Evolutionary conservation across 2,888 invertebrate species (phyloP), one percentile per base, ranked within the genome.

Genomic region (Latheticus oryzae): DNA sequence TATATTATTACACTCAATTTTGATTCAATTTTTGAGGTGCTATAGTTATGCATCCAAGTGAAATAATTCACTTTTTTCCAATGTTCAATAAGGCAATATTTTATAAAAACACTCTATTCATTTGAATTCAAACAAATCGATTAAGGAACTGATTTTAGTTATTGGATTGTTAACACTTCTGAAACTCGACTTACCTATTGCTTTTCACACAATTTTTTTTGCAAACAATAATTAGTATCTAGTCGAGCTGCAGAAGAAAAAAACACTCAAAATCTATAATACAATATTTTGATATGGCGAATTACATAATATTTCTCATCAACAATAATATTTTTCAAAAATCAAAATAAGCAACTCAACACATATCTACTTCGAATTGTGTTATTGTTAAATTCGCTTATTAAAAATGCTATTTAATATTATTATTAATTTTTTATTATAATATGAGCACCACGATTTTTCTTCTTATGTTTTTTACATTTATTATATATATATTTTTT

Each of bases 361-460:
- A 58, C 47, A 53, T 60, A 64, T n/a, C n/a, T n/a, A n/a, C 57
- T 58, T 42, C 58, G 55, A 57, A 61, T 26, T 38, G 58, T 58
- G 48, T 53, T 48, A 58, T 56, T 48, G 45, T 58, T 51, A 43
- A 33, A 52, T 42, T 37, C 54, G 51, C 43, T 61, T 55, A 37
- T 50, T 19, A 43, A 61, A 48, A 26, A 56, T 40, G 51, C 33
- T 48, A 61, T 38, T 54, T 48, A 45, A 58, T 45, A 48, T 55
- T 50, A 58, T 58, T 54, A n/a, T n/a, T n/a, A n/a, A n/a, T n/a
- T n/a, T n/a, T n/a, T n/a, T n/a, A n/a, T n/a, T n/a, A n/a, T n/a
- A n/a, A 58, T 61, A 63, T 63, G 64, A 66, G 66, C 64, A 66
- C 64, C 66, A 66, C 59, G 53, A 59, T 60, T 58, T 57, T 43